Evolutionary conservation across 1,140 invertebrate species (phyloP).

Genomic region (Stenopsyche tienmushanensis): DNA sequence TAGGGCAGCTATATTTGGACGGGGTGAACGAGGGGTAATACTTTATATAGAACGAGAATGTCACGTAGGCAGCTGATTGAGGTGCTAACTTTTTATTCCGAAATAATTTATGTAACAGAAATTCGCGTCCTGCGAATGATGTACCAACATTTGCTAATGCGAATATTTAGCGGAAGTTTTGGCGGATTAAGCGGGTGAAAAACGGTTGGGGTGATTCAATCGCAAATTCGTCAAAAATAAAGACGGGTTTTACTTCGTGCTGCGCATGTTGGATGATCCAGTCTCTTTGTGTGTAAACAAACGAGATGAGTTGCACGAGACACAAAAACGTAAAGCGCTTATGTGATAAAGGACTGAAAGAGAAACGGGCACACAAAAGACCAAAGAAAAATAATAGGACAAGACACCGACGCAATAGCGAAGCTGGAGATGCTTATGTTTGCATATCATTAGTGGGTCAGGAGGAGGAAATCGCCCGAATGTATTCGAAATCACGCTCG

Average conservation of each 20-base stretch:
- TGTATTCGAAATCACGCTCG: conserved; percentile 28
- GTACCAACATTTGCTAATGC: too few relatives aligned
- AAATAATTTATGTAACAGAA: too few relatives aligned
- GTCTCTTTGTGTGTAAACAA: not conserved
- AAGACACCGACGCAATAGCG: conserved; percentile 9
- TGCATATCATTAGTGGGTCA: conserved; percentile 27
- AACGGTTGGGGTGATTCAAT: not conserved
- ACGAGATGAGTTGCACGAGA: too few relatives aligned
- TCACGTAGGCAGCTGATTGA: not conserved
- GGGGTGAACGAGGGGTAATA: not conserved
- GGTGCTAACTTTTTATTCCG: too few relatives aligned
- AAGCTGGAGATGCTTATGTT: conserved; percentile 14
- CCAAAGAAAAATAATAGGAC: conserved; percentile 12
- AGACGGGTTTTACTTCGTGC: too few relatives aligned
- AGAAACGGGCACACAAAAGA: not conserved
- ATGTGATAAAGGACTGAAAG: not conserved
- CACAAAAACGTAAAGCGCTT: too few relatives aligned
- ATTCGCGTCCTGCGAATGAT: too few relatives aligned
- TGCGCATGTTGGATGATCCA: not conserved
- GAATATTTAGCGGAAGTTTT: too few relatives aligned
- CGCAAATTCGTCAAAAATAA: not conserved
- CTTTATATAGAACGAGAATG: not conserved
- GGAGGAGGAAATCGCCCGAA: conserved; percentile 7
- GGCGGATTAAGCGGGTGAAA: too few relatives aligned
- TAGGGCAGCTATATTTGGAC: not conserved